Evolutionary conservation across 2,888 invertebrate genomes (phyloP), one percentile per base, ranked within the genome.

Genomic region (Tetropium fuscum): DNA sequence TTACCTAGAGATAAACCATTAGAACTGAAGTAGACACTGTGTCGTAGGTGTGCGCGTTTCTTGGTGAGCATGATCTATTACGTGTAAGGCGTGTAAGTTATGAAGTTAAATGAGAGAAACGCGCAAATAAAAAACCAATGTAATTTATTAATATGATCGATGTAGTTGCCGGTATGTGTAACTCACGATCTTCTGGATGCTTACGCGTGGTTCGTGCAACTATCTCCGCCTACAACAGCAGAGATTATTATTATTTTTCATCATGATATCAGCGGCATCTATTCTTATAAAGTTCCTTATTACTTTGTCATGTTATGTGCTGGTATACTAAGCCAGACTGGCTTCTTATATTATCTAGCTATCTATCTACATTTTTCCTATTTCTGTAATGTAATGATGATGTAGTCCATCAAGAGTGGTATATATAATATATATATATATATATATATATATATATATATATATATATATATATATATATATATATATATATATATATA

Each of bases 81-180:
- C 34, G 51, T 43, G 36, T 32, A 25, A 51, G 57, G 57, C 57
- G 57, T 57, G 57, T 57, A 57, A 43, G 57, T 57, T 57, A 57
- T 57, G 49, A 57, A 57, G 49, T 57, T 57, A 57, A 49, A 57
- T 43, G 57, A 18, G 22, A 34, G 49, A 41, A 57, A 57, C 57
- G 51, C 57, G 57, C 57, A 51, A 57, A 57, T 57, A 57, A 57
- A n/a, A 57, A 57, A 57, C 43, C 44, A 41, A 57, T 43, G 49
- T 51, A 57, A 57, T 57, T 57, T 57, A 57, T 57, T 57, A 57
- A 49, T 49, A 57, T 57, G 57, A 57, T 57, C 57, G 49, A 57
- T 57, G 57, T 43, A 51, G 49, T 51, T 34, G 34, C 43, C 25
- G 5, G 44, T 57, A 57, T 57, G 49, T 57, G 44, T 51, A 51